Base-by-base conservation (phyloP, 2,797 vertebrate species). In the Phrynocephalus guinanensis region DNA sequence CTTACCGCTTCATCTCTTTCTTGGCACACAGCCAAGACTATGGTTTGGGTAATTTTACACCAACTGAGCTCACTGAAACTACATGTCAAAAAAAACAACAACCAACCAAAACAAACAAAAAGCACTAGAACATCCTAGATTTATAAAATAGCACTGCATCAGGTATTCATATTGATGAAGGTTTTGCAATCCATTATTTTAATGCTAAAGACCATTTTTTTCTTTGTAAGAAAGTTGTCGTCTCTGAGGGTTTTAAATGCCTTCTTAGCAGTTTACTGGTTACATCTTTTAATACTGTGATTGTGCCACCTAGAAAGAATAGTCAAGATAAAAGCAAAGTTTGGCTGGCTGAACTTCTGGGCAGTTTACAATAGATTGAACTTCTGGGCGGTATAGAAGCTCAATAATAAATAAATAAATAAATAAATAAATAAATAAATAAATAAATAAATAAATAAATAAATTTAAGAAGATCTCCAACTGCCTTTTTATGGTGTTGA, bases 1-100 rank as follows among this genome's bases (percentile, higher is more conserved):
- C 30, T 18, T 33, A 66, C 56, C 30, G n/a, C 56, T 72, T 48
- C 52, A 44, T 84, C 33, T n/a, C 38, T 83, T 76, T 67, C 33
- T 86, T 86, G 84, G 75, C 28, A 70, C 10, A 86, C 75, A 56
- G n/a, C 68, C 38, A 38, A 33, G 66, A 33, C 44, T 22, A 48
- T 86, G 26, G 63, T 84, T 76, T 67, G 33, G 52, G 33, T 66
- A 72, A 72, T 79, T 8, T 3, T 56, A 50, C 30, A 28, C 50
- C 28, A 72, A 68, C 67, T 71, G 48, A 72, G 68, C n/a, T 83
- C 38, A 76, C 6, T 66, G 83, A 48, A 73, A 84, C 33, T 63
- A 16, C 33, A 76, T 66, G 15, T 1, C 38, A 24, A 26, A n/a
- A n/a, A 68, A 85, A 56, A 52, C 2, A 6, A 6, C 2, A 52